Conservation (phyloP, 2,888 invertebrate genomes). For the Caradrina kadenii region DNA sequence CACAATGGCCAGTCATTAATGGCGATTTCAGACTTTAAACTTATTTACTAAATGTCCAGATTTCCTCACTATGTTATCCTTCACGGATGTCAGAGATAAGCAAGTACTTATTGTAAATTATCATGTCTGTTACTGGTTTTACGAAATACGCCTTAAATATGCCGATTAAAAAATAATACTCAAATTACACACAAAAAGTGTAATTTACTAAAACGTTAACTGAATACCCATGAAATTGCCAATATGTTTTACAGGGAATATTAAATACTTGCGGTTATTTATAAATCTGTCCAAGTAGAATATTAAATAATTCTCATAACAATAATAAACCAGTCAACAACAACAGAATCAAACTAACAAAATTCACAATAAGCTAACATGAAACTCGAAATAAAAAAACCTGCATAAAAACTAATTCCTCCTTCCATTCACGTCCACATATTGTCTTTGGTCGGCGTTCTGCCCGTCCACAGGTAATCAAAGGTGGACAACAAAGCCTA, state of each 20-base stretch:
- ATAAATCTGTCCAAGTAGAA: not conserved
- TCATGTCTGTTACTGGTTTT: no score
- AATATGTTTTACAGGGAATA: not conserved
- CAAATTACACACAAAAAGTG: no score
- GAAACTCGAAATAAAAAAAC: slow-evolving; percentile 46
- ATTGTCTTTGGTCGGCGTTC: slow-evolving; percentile 75
- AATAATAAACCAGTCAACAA: slow-evolving; percentile 2
- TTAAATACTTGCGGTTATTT: not conserved
- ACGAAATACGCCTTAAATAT: no score
- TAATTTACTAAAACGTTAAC: no score
- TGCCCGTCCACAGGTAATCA: slow-evolving; percentile 82
- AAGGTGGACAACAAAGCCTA: slow-evolving; percentile 87
- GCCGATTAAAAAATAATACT: no score
- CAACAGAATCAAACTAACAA: slow-evolving; percentile 50
- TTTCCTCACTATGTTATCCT: no score
- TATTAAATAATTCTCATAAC: not conserved
- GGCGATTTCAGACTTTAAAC: no score
- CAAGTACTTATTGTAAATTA: no score
- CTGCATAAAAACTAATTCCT: slow-evolving; percentile 68
- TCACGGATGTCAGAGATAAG: no score
- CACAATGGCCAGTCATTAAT: no score
- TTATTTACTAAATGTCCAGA: no score
- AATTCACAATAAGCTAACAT: slow-evolving; percentile 43
- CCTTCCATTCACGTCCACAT: slow-evolving; percentile 68
- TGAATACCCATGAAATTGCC: no score